Base-by-base conservation (phyloP, 2,797 vertebrate genomes). In the Cyprinella venusta region DNA sequence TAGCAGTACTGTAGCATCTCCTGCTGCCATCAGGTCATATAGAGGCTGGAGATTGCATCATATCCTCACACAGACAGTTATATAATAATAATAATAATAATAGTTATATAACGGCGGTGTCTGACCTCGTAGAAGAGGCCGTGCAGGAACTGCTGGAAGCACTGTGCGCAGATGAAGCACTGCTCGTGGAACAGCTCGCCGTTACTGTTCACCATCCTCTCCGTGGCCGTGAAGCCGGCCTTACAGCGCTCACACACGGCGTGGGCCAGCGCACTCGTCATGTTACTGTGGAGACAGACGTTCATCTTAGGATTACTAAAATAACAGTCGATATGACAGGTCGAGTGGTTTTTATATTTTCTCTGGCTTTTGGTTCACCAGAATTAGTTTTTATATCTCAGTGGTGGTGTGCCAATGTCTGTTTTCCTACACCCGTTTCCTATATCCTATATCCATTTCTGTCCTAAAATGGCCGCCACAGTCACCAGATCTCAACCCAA, bases 151-250 rank as follows among this genome's bases (percentile, higher is more conserved):
- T 98, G 97, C 88, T 99, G 98, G 84, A 99, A 99, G 89, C 98
- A 99, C 93, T 99, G 98, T 4, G 98, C 98, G 0, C 98, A 99
- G 79, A 99, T 97, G 0, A 99, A 99, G 90, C 98, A 99, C 91
- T 97, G 96, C 89, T 99, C 97, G 0, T 99, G 98, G 91, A 98
- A 99, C 69, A 99, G 94, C 80, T 99, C 97, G 0, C 98, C 98
- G 0, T 98, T 98, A 76, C 98, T 99, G 94, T 99, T 99, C 79
- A 99, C 98, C 0, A 99, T 99, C 93, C 97, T 99, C 94, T 99
- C 98, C 0, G 96, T 95, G 0, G 97, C 96, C 0, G 95, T 96
- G 24, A 99, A 99, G 72, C 96, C 96, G 0, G 93, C 95, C 90
- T 94, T 96, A 89, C 98, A 99, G 89, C 97, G 96, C 90, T 99